Conservation (phyloP, 2,113 vertebrate species). For the Alouatta palliata region DNA sequence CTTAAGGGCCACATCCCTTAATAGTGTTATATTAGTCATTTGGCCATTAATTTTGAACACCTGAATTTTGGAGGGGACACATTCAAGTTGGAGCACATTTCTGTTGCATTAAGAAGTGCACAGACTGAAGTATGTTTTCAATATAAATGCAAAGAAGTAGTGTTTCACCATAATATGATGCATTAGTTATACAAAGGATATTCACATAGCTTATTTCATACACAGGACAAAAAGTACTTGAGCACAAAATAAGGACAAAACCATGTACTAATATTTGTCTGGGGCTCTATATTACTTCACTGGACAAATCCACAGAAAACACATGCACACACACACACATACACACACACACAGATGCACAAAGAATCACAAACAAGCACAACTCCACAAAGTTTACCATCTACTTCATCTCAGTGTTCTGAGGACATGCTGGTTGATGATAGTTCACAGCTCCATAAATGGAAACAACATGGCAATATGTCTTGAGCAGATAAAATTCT, state of each 20-base stretch:
- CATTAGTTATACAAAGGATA: background rate
- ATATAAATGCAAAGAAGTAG: background rate
- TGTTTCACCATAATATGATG: background rate
- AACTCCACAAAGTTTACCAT: background rate
- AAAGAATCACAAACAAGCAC: background rate
- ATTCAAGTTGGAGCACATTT: background rate
- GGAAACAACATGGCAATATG: background rate
- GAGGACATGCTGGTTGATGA: background rate
- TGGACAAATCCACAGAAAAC: background rate
- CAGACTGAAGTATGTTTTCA: background rate
- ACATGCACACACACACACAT: background rate
- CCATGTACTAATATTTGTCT: background rate
- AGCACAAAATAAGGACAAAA: background rate
- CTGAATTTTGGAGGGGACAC: background rate
- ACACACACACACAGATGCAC: background rate
- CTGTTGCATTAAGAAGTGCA: background rate
- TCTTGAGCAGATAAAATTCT: background rate
- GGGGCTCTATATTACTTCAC: background rate
- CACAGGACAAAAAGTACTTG: background rate
- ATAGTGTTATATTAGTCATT: background rate
- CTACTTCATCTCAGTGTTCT: background rate
- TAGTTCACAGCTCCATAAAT: background rate
- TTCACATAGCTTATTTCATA: background rate
- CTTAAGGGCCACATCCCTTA: background rate
- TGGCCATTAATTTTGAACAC: background rate